Percentiles rank a stretch among this genome's conserved stretches.
Evolutionary conservation across 2,113 vertebrate genomes (phyloP).

Genomic region (Xenus cinereus): DNA sequence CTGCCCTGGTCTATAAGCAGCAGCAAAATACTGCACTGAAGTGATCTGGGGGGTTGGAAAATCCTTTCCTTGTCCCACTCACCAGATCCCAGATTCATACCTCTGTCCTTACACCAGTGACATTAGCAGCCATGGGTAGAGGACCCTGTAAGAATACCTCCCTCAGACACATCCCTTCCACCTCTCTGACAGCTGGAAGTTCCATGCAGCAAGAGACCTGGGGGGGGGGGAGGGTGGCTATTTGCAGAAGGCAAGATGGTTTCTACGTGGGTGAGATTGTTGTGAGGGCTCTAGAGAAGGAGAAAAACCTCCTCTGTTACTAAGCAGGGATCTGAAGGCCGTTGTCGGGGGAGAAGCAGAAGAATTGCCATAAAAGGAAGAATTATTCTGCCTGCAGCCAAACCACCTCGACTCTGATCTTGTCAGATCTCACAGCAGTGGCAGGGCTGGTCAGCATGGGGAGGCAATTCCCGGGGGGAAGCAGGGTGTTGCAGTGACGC

Average conservation of each 20-base stretch:
- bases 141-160: neutral
- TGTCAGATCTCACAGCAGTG: neutral
- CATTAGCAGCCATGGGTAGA: neutral
- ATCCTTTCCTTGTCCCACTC: neutral
- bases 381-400: slow-evolving; percentile 44
- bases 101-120: neutral
- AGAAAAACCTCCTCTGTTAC: slow-evolving; percentile 62
- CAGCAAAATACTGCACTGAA: neutral
- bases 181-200: neutral
- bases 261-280: slow-evolving; percentile 62
- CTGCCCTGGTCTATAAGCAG: neutral
- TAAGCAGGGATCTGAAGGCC: slow-evolving; percentile 69
- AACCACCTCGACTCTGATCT: slow-evolving; percentile 6
- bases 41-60: neutral
- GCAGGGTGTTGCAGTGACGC: neutral
- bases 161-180: neutral
- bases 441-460: neutral
- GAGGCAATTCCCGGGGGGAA: neutral
- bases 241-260: slow-evolving; percentile 42
- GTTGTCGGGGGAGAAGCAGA: slow-evolving; percentile 64
- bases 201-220: neutral
- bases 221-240: neutral
- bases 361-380: slow-evolving; percentile 66
- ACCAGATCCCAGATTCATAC: neutral
- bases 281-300: slow-evolving; percentile 46